Evolutionary conservation across 1,140 invertebrate genomes (phyloP).

Genomic region (Tenebrio molitor): DNA sequence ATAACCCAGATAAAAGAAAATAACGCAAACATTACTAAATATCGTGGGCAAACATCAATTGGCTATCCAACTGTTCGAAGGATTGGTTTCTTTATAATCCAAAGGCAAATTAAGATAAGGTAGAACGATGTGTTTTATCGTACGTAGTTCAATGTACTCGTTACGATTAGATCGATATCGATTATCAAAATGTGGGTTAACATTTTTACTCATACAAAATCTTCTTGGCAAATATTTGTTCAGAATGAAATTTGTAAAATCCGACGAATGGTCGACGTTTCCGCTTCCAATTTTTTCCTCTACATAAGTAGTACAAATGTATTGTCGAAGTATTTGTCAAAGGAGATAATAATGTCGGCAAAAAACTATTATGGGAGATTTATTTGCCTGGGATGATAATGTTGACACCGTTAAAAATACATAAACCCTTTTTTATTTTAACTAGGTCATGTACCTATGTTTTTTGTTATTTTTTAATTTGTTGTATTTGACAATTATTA

Average conservation of each 20-base stretch:
- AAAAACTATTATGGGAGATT: not conserved
- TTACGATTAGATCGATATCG: constrained; percentile 29
- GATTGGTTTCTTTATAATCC: constrained; percentile 31
- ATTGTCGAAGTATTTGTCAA: constrained; percentile 4
- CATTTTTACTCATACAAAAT: constrained; percentile 24
- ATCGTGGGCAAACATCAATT: constrained; percentile 21
- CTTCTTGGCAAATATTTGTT: constrained; percentile 19
- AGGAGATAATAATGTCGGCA: constrained; percentile 4
- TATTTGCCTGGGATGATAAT: not conserved
- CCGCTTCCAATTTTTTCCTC: not conserved
- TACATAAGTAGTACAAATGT: not conserved
- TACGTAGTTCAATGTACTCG: constrained; percentile 12
- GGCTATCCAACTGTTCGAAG: not conserved
- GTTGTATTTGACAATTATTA: not conserved
- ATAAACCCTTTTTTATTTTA: not conserved
- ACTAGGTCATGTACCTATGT: not conserved
- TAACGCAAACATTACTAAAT: constrained; percentile 10
- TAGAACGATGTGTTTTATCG: constrained; percentile 13
- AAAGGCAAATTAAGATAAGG: constrained; percentile 33
- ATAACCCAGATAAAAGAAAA: constrained; percentile 1
- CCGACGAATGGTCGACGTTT: not conserved
- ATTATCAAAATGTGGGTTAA: constrained; percentile 38
- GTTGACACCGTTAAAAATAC: not conserved
- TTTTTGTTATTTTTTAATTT: not conserved
- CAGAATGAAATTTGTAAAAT: constrained; percentile 1